Conservation (phyloP, 2,113 vertebrate genomes). For the Scytalopus superciliaris region DNA sequence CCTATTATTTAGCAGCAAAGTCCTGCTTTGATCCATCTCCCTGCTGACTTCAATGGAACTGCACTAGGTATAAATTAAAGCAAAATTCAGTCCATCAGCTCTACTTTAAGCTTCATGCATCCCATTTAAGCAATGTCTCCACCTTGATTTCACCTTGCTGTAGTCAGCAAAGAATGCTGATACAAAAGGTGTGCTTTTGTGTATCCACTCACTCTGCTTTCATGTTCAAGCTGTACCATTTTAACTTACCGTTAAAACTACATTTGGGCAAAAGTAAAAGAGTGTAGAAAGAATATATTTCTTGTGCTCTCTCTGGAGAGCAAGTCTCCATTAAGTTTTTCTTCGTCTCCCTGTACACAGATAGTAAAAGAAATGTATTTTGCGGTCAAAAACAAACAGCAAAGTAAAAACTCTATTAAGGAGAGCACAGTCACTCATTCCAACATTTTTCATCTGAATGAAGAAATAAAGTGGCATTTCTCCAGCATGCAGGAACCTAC, state of each 20-base stretch:
- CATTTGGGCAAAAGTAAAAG: constrained; percentile 24
- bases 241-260: constrained; percentile 36
- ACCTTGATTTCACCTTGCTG: constrained; percentile 64
- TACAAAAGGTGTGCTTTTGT: constrained; percentile 12
- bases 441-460: neutral
- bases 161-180: constrained; percentile 30
- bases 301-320: neutral
- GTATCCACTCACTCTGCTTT: constrained; percentile 5
- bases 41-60: constrained; percentile 51
- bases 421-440: neutral
- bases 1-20: constrained; percentile 49
- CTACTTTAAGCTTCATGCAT: constrained; percentile 21
- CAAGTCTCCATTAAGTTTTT: constrained; percentile 17
- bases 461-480: constrained; percentile 3
- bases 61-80: constrained; percentile 52
- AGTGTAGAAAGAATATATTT: neutral
- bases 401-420: constrained; percentile 12
- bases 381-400: constrained; percentile 9
- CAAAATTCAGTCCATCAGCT: constrained; percentile 49
- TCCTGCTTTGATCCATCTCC: constrained; percentile 56
- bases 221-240: constrained; percentile 17
- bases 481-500: neutral
- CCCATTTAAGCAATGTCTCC: constrained; percentile 34
- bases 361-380: constrained; percentile 4
- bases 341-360: neutral